Evolutionary conservation across 2,888 invertebrate genomes (phyloP), one percentile per base, ranked within the genome.

Genomic region (Plusia festucae): DNA sequence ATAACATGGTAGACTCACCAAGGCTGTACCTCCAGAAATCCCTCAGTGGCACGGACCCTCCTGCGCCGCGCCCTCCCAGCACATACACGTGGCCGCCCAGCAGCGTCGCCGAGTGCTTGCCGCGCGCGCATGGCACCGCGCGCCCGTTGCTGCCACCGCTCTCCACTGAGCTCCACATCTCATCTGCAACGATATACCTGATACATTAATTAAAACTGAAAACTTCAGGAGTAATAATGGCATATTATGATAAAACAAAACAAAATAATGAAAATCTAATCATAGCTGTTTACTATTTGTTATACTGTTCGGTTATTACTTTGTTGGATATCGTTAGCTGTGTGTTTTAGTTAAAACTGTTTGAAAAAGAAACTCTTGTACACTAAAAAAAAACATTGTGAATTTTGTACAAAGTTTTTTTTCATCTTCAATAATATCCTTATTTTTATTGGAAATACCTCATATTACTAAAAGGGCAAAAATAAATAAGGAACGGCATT

Each of bases 11-110:
- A 2, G 5, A 80, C 88, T 95, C 83, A 97, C 97, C 96, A 54
- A 98, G 95, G 82, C 97, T 96, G 85, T 97, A 97, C 82, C 97
- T 96, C 98, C 98, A 98, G 86, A 98, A 96, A 92, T 98, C 98
- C 88, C 97, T 96, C 68, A 98, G 96, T 4, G 98, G 98, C 78
- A 97, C 95, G 83, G 97, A 97, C 32, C 98, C 96, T 87, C 97
- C 98, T 20, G 97, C 97, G 87, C 98, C 98, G 55, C 98, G 95
- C n/a, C 98, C 98, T 15, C 98, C 98, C 77, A 97, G 95, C 76
- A 98, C 96, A 90, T 98, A 98, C 71, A 98, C 96, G 90, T 96
- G 95, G n/a, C 97, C 97, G 53, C 96, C 97, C 77, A 97, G 96
- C 76, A 97, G 93, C 78, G 98, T 97, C 70, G 97, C 97, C 58